Evolutionary conservation across 2,113 vertebrate genomes (phyloP).

Genomic region (Odobenus rosmarus): DNA sequence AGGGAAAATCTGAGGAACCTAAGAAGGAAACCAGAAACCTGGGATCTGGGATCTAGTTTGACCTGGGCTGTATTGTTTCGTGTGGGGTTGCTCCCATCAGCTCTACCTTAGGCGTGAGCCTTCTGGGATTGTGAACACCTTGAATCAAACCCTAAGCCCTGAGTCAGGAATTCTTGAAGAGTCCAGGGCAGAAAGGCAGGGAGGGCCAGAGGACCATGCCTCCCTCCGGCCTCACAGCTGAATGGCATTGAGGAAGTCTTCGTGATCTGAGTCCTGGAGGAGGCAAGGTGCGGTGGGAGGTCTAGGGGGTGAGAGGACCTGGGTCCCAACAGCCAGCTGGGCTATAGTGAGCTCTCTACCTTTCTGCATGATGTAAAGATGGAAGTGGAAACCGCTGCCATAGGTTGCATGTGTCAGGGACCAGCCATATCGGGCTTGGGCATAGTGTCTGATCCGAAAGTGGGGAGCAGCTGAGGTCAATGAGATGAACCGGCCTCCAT

Average conservation of each 20-base stretch:
- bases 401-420: conserved; percentile 90
- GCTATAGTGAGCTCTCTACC: conserved; percentile 87
- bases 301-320: conserved; percentile 73
- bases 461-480: conserved; percentile 93
- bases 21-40: conserved; percentile 43
- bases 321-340: conserved; percentile 87
- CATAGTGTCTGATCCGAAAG: conserved; percentile 92
- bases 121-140: conserved; percentile 10
- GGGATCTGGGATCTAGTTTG: background rate
- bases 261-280: conserved; percentile 82
- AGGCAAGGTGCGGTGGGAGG: background rate
- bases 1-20: background rate
- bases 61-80: conserved; percentile 16
- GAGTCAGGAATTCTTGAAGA: conserved; percentile 35
- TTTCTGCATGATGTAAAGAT: conserved; percentile 93
- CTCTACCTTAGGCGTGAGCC: background rate
- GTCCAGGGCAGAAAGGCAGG: background rate
- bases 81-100: background rate
- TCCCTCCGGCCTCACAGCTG: conserved; percentile 83
- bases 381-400: conserved; percentile 91
- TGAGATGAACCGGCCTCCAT: conserved; percentile 92
- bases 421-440: conserved; percentile 90
- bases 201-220: background rate
- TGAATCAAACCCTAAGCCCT: background rate
- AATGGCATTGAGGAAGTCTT: conserved; percentile 91